A percentile compares a stretch with the other conserved stretches of the same genome.
Evolutionary conservation across 30 jellyfish, hydroid and myxozoan species (phyloP).

Genomic region (Aurelia sp.): DNA sequence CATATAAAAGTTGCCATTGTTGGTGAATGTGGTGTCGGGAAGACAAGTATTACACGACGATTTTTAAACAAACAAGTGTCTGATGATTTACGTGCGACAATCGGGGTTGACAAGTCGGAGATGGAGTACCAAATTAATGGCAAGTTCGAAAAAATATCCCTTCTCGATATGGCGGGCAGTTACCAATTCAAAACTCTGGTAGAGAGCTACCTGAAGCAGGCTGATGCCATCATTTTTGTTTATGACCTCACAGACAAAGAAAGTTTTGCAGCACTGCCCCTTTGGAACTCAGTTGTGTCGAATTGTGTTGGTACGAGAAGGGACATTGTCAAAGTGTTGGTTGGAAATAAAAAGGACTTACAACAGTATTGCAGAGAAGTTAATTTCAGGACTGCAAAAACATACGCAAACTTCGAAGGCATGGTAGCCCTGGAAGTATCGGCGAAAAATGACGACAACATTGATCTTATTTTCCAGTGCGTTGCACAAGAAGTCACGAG

Average conservation of each 20-base stretch:
- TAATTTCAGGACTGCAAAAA: conserved; percentile 69
- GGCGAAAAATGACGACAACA: conserved; percentile 69
- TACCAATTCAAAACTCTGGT: conserved; percentile 54
- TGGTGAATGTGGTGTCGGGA: conserved; percentile 91
- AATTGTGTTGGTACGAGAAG: conserved; percentile 21
- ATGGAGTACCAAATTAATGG: conserved; percentile 13
- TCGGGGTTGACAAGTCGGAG: conserved; percentile 78
- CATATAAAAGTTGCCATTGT: conserved; percentile 41
- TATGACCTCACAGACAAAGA: conserved; percentile 83
- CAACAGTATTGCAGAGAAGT: conserved; percentile 62
- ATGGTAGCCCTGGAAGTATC: conserved; percentile 87
- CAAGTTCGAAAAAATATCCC: conserved; percentile 5
- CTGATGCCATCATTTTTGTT: conserved; percentile 82
- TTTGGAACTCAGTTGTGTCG: conserved; percentile 64
- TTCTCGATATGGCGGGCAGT: conserved; percentile 87
- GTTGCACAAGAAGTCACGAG: conserved; percentile 59
- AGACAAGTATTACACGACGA: conserved; percentile 65
- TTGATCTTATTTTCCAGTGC: conserved; percentile 73
- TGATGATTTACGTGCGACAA: conserved; percentile 56
- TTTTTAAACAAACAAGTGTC: conserved; percentile 18
- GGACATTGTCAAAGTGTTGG: conserved; percentile 64
- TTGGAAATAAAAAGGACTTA: conserved; percentile 85
- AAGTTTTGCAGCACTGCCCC: conserved; percentile 81
- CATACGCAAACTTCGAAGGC: conserved; percentile 86
- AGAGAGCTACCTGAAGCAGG: conserved; percentile 57